phyloP scores from a whole-genome alignment of 2,113 vertebrate genomes.

The Albula goreensis region DNA sequence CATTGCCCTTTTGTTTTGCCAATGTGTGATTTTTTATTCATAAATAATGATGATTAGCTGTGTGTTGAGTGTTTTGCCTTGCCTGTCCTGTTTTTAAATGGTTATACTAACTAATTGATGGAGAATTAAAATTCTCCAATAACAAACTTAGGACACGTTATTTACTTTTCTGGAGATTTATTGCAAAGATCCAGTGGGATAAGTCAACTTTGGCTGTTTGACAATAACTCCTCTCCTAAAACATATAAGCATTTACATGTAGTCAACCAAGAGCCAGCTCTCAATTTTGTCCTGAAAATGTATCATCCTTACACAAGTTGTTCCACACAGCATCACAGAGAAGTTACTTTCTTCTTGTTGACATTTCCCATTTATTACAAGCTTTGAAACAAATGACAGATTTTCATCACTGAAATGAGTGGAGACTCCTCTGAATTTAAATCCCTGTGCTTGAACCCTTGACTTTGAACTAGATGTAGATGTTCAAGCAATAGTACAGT shows the following conservation, averaged over 20 bases:
- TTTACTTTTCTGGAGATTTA: neutral
- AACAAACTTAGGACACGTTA: neutral
- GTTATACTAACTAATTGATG: neutral
- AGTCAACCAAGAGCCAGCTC: neutral
- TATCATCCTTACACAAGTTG: neutral
- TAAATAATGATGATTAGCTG: neutral
- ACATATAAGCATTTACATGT: neutral
- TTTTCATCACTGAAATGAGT: conserved; percentile 1
- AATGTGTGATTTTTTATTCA: neutral
- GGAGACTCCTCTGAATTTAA: neutral
- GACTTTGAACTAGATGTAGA: conserved; percentile 18
- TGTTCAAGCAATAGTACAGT: conserved; percentile 48
- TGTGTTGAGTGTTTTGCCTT: neutral
- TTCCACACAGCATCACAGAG: neutral
- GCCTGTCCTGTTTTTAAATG: neutral
- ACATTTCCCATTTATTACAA: conserved; percentile 2
- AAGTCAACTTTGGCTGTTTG: neutral
- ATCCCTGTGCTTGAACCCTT: conserved; percentile 32
- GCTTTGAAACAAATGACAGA: conserved; percentile 9
- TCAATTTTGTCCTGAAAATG: neutral
- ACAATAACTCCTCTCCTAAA: neutral
- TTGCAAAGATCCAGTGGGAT: neutral
- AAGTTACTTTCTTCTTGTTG: neutral
- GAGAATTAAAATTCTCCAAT: neutral
- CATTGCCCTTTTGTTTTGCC: neutral